phyloP scores from a whole-genome alignment of 2,113 vertebrate genomes.

The Amia ocellicauda region DNA sequence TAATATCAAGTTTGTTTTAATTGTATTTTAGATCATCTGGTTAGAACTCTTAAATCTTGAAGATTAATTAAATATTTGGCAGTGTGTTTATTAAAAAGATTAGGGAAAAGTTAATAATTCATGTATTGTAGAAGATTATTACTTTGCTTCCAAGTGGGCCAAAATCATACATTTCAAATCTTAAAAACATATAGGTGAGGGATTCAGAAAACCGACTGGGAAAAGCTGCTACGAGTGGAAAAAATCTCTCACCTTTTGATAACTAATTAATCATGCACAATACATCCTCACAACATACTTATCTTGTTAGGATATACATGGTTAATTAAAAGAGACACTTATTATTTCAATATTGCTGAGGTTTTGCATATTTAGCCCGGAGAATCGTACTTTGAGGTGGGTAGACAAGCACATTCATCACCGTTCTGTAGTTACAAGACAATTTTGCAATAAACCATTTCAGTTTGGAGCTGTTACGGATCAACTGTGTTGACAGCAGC shows the following conservation, averaged over 20 bases:
- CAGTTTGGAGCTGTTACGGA: background rate
- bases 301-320: conserved; percentile 5
- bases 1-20: too few relatives aligned
- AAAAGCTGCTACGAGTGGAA: background rate
- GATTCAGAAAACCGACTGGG: too few relatives aligned
- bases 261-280: background rate
- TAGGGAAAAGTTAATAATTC: too few relatives aligned
- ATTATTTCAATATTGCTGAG: background rate
- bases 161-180: too few relatives aligned
- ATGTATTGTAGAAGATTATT: too few relatives aligned
- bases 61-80: too few relatives aligned
- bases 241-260: background rate
- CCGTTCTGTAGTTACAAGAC: too few relatives aligned
- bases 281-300: background rate
- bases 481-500: background rate
- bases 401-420: background rate
- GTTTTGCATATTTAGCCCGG: background rate
- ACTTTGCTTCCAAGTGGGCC: too few relatives aligned
- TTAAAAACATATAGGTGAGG: too few relatives aligned
- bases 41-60: too few relatives aligned
- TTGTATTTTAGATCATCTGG: too few relatives aligned
- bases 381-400: conserved; percentile 1
- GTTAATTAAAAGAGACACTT: background rate
- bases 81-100: too few relatives aligned
- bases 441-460: background rate